Percentiles rank a stretch among this genome's conserved stretches.
Conservation (phyloP, 2,797 vertebrate genomes). For the Periophthalmus magnuspinnatus region DNA sequence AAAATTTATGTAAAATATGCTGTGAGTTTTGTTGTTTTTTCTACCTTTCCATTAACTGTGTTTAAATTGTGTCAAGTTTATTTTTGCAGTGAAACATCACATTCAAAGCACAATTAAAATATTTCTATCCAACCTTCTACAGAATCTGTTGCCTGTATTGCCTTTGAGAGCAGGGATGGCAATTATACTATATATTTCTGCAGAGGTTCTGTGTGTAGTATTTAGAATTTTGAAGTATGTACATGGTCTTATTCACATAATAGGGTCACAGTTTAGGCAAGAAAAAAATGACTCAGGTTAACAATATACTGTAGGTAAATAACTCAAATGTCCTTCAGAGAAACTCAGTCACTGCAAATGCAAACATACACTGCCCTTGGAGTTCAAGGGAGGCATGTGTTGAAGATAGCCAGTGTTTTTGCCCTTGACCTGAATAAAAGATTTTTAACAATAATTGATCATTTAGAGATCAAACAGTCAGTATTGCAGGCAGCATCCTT, state of each 20-base stretch:
- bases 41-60: too few relatives aligned
- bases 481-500: slow-evolving; percentile 14
- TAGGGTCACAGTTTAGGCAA: slow-evolving; percentile 49
- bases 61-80: not conserved
- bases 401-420: not conserved
- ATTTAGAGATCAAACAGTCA: slow-evolving; percentile 35
- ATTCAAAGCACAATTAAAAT: not conserved
- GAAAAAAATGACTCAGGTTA: slow-evolving; percentile 58
- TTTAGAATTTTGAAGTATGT: not conserved
- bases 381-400: slow-evolving; percentile 5
- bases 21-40: not conserved
- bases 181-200: not conserved
- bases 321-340: slow-evolving; percentile 7
- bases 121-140: too few relatives aligned
- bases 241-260: not conserved
- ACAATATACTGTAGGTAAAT: not conserved
- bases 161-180: too few relatives aligned
- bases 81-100: not conserved
- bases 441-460: slow-evolving; percentile 8
- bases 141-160: too few relatives aligned
- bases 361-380: slow-evolving; percentile 1
- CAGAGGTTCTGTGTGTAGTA: not conserved
- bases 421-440: slow-evolving; percentile 10
- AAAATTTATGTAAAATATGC: not conserved
- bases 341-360: not conserved